These are phyloP conservation scores for Sarcophaga carnaria DNA, from an alignment of 2,888 invertebrate genomes.

Conservation along the genomic window DNA sequence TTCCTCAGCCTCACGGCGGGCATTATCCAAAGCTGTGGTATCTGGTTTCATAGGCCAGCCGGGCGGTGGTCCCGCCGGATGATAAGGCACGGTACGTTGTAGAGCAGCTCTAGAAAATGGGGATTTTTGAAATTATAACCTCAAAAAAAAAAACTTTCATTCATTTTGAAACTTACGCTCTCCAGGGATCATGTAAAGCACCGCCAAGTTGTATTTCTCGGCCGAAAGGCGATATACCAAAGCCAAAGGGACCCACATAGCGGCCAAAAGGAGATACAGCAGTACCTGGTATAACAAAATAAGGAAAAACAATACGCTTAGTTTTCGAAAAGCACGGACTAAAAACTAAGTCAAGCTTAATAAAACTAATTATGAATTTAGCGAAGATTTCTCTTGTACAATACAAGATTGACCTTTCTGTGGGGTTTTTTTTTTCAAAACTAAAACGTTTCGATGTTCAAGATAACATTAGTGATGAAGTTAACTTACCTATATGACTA, in stretches of 20 bases:
- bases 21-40: slow-evolving; percentile 84
- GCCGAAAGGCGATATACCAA: slow-evolving; percentile 87
- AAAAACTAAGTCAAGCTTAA: too few species aligned
- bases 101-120: slow-evolving; percentile 77
- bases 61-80: slow-evolving; percentile 81
- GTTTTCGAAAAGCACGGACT: too few species aligned
- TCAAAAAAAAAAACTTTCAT: background rate
- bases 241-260: slow-evolving; percentile 87
- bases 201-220: slow-evolving; percentile 76
- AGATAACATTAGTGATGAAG: too few species aligned
- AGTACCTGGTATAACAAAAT: slow-evolving; percentile 81
- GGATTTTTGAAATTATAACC: background rate
- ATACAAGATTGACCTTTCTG: too few species aligned
- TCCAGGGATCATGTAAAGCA: slow-evolving; percentile 85
- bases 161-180: slow-evolving; percentile 82
- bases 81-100: slow-evolving; percentile 85
- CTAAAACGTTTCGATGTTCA: too few species aligned
- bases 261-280: slow-evolving; percentile 91
- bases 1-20: slow-evolving; percentile 85
- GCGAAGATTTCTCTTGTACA: too few species aligned
- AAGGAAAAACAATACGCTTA: background rate
- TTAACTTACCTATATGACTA: slow-evolving; percentile 86
- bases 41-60: slow-evolving; percentile 87
- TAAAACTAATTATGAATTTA: too few species aligned
- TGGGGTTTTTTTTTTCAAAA: too few species aligned